Percentiles rank a stretch among this genome's conserved stretches.
These are phyloP conservation scores for Pseudorectes ferrugineus DNA, from an alignment of 2,113 vertebrate species.

Conservation along the genomic window DNA sequence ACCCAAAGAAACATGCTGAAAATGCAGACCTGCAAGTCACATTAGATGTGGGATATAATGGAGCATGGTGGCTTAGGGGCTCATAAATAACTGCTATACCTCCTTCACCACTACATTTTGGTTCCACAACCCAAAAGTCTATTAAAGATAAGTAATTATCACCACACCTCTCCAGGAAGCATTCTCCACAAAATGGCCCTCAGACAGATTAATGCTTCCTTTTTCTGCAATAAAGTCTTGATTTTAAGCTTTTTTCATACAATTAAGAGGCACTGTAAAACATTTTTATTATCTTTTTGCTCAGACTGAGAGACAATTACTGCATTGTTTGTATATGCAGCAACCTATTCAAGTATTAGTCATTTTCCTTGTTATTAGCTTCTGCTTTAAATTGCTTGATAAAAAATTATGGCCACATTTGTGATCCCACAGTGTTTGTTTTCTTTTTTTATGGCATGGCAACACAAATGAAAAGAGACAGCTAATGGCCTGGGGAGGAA, in stretches of 20 bases:
- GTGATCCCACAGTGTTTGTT: constrained; percentile 40
- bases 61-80: neutral
- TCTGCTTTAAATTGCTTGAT: constrained; percentile 58
- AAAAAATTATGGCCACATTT: constrained; percentile 57
- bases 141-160: constrained; percentile 46
- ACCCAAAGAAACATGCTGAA: neutral
- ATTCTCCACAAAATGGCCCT: constrained; percentile 48
- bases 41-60: neutral
- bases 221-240: constrained; percentile 60
- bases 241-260: constrained; percentile 66
- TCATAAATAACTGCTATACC: neutral
- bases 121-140: constrained; percentile 12
- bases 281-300: constrained; percentile 67
- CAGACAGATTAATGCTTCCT: constrained; percentile 55
- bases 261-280: constrained; percentile 62
- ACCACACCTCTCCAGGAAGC: neutral
- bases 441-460: constrained; percentile 35
- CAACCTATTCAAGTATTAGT: constrained; percentile 63
- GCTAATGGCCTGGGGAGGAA: constrained; percentile 15
- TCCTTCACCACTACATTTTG: neutral
- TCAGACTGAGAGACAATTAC: constrained; percentile 67
- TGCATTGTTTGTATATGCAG: constrained; percentile 55
- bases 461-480: constrained; percentile 56
- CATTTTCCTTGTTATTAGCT: constrained; percentile 63
- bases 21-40: neutral